Evolutionary conservation across 2,113 vertebrate genomes (phyloP).

Genomic region (Vulpes lagopus): DNA sequence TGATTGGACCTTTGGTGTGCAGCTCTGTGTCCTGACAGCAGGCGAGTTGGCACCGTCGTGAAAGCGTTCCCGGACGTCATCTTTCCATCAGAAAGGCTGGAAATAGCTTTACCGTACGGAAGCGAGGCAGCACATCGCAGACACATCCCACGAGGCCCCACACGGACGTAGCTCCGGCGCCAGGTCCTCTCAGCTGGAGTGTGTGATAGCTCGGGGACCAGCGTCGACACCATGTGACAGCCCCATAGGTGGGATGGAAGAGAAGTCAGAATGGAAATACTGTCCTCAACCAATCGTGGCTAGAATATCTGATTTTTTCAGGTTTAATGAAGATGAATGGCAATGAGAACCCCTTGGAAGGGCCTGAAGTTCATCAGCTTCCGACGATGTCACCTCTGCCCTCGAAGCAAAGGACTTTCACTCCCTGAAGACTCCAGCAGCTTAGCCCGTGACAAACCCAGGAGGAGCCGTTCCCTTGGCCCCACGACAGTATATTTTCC

Average conservation of each 20-base stretch:
- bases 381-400: not conserved
- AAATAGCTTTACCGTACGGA: not conserved
- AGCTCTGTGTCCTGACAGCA: not conserved
- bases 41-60: not conserved
- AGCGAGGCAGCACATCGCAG: not conserved
- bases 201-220: not conserved
- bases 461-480: not conserved
- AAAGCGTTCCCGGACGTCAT: not conserved
- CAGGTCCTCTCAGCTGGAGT: not conserved
- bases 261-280: not conserved
- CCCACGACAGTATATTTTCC: not conserved
- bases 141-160: not conserved
- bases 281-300: not conserved
- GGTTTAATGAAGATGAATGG: not conserved
- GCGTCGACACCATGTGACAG: not conserved
- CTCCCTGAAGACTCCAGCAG: not conserved
- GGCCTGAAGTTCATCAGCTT: not conserved
- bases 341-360: not conserved
- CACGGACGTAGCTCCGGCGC: not conserved
- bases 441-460: not conserved
- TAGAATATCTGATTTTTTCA: constrained; percentile 4
- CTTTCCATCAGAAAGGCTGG: not conserved
- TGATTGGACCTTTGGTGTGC: not conserved
- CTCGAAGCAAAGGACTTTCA: not conserved
- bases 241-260: not conserved